Conservation (phyloP, 2,113 vertebrate species). For the Eurypyga helias region DNA sequence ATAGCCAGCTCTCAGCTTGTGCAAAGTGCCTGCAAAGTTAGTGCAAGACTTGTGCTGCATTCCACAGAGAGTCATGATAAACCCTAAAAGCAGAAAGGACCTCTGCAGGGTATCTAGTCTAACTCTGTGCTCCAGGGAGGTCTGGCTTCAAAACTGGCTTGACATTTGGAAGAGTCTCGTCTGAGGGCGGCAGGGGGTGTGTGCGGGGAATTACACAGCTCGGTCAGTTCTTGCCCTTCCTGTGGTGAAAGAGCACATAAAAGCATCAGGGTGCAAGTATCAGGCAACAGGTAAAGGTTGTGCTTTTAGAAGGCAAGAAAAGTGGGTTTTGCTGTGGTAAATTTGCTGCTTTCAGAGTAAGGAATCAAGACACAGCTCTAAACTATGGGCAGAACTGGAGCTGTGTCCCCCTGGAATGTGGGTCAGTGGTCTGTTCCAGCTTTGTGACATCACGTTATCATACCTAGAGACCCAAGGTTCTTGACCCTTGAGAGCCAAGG, state of each 20-base stretch:
- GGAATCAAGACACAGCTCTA: neutral
- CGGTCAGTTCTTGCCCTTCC: fast-evolving
- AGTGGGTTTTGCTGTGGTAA: neutral
- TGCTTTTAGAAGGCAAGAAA: neutral
- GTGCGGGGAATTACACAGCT: neutral
- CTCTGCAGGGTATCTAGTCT: neutral
- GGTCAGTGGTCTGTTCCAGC: neutral
- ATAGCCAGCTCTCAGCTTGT: neutral
- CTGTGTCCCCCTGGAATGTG: neutral
- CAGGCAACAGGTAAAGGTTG: neutral
- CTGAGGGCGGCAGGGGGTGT: no score
- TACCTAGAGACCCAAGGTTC: neutral
- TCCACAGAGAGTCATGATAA: fast-evolving
- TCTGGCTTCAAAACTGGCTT: neutral
- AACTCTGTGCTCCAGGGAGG: neutral
- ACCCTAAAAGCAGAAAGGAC: neutral
- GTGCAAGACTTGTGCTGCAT: neutral
- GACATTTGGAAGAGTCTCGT: neutral
- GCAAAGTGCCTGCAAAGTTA: neutral
- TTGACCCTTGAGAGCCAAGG: no score
- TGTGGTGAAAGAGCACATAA: neutral
- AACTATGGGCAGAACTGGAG: neutral
- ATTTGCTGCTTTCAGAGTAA: neutral
- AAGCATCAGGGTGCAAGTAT: neutral
- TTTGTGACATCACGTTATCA: neutral